Conservation (phyloP, 2,797 vertebrate genomes). For the Pelochelys cantorii region DNA sequence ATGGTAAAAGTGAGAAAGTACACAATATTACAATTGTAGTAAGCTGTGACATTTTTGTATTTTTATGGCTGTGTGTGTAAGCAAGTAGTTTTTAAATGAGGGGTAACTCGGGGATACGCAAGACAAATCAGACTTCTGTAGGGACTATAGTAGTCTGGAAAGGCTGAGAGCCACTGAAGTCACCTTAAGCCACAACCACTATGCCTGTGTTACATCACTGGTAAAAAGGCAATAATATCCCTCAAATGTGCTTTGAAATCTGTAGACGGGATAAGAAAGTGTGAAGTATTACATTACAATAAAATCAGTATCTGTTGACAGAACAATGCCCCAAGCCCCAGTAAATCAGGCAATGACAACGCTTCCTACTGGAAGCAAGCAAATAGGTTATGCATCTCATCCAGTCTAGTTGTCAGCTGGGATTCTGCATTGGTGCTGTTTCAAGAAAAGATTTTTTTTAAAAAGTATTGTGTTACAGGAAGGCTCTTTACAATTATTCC, state of each 20-base stretch:
- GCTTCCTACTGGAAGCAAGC: background rate
- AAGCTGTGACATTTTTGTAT: too few species aligned
- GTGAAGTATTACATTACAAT: background rate
- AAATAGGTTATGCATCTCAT: background rate
- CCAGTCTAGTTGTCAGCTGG: background rate
- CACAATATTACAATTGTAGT: too few species aligned
- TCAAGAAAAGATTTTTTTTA: constrained; percentile 2
- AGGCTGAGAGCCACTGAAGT: background rate
- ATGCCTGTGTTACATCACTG: background rate
- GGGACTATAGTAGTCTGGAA: too few species aligned
- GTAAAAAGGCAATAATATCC: background rate
- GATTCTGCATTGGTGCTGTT: background rate
- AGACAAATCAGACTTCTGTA: too few species aligned
- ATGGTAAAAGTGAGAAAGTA: too few species aligned
- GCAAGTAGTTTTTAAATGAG: too few species aligned
- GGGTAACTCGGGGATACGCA: too few species aligned
- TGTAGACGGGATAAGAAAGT: background rate
- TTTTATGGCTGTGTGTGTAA: too few species aligned
- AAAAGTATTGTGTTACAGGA: constrained; percentile 70
- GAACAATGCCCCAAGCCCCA: background rate
- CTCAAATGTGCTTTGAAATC: background rate
- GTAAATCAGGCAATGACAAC: fast-evolving
- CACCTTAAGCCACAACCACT: background rate
- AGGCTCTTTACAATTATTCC: constrained; percentile 61
- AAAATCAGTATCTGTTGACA: background rate